Conservation (phyloP, 2,113 vertebrate genomes). For the Bombycilla garrulus region DNA sequence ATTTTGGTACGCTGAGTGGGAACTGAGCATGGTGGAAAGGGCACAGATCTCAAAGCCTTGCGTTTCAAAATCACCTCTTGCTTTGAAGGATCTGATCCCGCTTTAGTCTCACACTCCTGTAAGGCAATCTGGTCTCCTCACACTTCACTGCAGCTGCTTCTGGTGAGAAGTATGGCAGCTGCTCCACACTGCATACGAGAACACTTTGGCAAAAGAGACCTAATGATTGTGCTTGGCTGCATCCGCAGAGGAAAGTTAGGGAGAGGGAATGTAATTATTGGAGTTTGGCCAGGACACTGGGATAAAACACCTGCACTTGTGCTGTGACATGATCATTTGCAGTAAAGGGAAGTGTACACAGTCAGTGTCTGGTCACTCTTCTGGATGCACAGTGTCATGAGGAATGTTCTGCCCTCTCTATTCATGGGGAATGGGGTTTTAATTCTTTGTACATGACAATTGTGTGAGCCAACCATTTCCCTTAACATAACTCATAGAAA, state of each 20-base stretch:
- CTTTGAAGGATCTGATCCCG: not conserved
- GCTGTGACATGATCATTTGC: not conserved
- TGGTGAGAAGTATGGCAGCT: not conserved
- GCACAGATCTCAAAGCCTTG: not conserved
- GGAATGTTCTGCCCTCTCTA: not conserved
- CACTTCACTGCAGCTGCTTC: not conserved
- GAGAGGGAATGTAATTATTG: not conserved
- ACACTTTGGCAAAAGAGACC: not conserved
- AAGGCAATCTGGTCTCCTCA: not conserved
- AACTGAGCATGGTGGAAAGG: not conserved
- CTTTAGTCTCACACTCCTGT: not conserved
- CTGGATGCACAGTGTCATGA: not conserved
- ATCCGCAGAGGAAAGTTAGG: conserved; percentile 1
- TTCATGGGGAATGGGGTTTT: not conserved
- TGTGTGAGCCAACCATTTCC: not conserved
- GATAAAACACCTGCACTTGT: conserved; percentile 12
- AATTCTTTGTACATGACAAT: not conserved
- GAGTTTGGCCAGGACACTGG: not conserved
- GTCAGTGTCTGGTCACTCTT: not conserved
- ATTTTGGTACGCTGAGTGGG: not conserved
- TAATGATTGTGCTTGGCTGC: not conserved
- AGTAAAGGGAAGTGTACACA: not conserved
- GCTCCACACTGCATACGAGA: not conserved
- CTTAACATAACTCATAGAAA: not conserved
- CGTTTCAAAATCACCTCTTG: not conserved